Percentiles rank a stretch among this genome's conserved stretches.
These are phyloP conservation scores for Danaus melanippus DNA, from an alignment of 1,140 invertebrate species.

Conservation along the genomic window DNA sequence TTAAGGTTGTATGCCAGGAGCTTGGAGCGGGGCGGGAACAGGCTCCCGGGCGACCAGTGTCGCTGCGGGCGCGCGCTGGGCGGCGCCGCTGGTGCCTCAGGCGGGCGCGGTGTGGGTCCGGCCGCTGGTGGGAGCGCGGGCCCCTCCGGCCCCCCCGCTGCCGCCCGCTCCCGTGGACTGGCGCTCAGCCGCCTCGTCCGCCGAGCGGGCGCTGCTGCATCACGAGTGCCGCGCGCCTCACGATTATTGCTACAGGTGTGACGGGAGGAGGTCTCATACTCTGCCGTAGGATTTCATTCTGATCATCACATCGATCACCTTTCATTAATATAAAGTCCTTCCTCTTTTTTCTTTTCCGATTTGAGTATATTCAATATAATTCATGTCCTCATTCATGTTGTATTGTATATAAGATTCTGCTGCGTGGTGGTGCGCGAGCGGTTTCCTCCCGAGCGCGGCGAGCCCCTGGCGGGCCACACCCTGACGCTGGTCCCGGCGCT, in stretches of 20 bases:
- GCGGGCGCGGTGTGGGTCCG: slow-evolving; percentile 29
- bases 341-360: no score
- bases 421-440: slow-evolving; percentile 84
- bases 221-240: slow-evolving; percentile 46
- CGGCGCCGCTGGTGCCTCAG: slow-evolving; percentile 24
- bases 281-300: no score
- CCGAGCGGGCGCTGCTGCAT: slow-evolving; percentile 33
- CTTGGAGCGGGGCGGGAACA: slow-evolving; percentile 21
- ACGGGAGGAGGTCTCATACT: no score
- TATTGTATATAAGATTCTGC: slow-evolving; percentile 85
- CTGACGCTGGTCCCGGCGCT: slow-evolving; percentile 89
- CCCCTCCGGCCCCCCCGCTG: slow-evolving; percentile 20
- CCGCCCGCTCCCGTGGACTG: slow-evolving; percentile 39
- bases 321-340: no score
- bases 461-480: slow-evolving; percentile 84
- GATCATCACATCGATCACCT: no score
- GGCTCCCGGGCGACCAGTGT: slow-evolving; percentile 27
- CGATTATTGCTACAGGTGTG: slow-evolving; percentile 42
- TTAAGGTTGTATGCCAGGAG: slow-evolving; percentile 5
- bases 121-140: slow-evolving; percentile 21
- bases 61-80: slow-evolving; percentile 28
- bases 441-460: slow-evolving; percentile 79
- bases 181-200: slow-evolving; percentile 27
- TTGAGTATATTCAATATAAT: no score
- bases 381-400: no score